Percentiles rank a stretch among this genome's conserved stretches.
These are phyloP conservation scores for Stenotaenia linearis DNA, from an alignment of 2,888 invertebrate species.

Conservation along the genomic window DNA sequence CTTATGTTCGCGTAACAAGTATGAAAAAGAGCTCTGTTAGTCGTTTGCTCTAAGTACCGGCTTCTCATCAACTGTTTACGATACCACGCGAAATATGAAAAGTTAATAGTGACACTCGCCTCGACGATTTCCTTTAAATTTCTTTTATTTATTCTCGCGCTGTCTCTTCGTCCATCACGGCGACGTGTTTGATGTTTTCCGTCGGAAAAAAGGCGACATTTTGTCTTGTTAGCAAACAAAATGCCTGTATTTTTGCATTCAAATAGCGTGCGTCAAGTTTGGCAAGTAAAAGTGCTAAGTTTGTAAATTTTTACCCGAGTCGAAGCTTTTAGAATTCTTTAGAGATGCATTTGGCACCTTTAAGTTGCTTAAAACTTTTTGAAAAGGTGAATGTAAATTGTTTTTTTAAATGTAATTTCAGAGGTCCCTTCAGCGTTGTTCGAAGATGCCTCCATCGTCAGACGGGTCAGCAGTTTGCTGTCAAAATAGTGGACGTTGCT, in stretches of 20 bases:
- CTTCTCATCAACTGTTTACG: neutral
- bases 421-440: constrained; percentile 92
- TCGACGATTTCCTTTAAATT: neutral
- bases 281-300: neutral
- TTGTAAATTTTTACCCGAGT: neutral
- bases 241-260: neutral
- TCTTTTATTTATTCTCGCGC: neutral
- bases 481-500: constrained; percentile 96
- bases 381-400: neutral
- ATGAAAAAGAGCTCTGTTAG: neutral
- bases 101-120: neutral
- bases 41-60: neutral
- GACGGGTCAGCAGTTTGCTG: constrained; percentile 92
- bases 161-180: neutral
- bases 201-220: neutral
- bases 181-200: neutral
- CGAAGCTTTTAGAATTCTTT: neutral
- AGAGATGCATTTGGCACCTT: neutral
- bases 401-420: constrained; percentile 40
- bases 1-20: neutral
- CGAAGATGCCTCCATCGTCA: constrained; percentile 90
- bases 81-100: neutral
- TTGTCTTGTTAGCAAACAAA: neutral
- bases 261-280: neutral
- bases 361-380: neutral